Conservation (phyloP, 2,888 invertebrate species). For the Drosophila sordidula region DNA sequence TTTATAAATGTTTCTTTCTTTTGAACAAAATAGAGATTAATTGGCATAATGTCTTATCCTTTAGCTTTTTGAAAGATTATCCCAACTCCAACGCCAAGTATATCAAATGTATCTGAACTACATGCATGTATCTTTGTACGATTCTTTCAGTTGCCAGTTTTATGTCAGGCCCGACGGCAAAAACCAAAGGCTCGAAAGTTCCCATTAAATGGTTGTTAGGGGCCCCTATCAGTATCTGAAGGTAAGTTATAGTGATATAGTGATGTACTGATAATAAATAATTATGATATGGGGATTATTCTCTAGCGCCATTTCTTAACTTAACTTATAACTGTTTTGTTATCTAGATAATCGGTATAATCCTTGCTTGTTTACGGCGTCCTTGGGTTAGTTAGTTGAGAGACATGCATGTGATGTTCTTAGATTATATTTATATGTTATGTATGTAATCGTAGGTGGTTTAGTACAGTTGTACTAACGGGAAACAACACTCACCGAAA, state of each 20-base stretch:
- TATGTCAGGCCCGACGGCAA: conserved; percentile 7
- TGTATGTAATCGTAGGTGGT: conserved; percentile 8
- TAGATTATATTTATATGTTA: conserved; percentile 14
- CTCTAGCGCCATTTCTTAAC: not conserved
- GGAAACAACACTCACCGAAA: conserved; percentile 64
- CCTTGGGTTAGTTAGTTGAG: conserved; percentile 21
- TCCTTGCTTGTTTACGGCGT: conserved; percentile 36
- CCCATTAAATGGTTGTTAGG: not conserved
- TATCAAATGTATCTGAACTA: too few species aligned
- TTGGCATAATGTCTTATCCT: too few species aligned
- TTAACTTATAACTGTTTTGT: conserved; percentile 1
- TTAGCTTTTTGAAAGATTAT: too few species aligned
- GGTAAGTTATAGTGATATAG: too few species aligned
- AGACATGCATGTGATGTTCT: not conserved
- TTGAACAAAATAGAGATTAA: too few species aligned
- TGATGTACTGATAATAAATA: too few species aligned
- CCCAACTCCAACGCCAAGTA: too few species aligned
- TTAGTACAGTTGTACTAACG: conserved; percentile 9
- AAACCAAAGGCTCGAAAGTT: not conserved
- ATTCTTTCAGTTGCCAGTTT: too few species aligned
- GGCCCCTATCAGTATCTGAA: too few species aligned
- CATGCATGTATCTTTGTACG: too few species aligned
- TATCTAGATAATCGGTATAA: conserved; percentile 28
- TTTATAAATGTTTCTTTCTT: not conserved
- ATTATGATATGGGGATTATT: not conserved